These are phyloP conservation scores for Drosophila prolongata DNA, from an alignment of 2,888 invertebrate species.

Conservation along the genomic window DNA sequence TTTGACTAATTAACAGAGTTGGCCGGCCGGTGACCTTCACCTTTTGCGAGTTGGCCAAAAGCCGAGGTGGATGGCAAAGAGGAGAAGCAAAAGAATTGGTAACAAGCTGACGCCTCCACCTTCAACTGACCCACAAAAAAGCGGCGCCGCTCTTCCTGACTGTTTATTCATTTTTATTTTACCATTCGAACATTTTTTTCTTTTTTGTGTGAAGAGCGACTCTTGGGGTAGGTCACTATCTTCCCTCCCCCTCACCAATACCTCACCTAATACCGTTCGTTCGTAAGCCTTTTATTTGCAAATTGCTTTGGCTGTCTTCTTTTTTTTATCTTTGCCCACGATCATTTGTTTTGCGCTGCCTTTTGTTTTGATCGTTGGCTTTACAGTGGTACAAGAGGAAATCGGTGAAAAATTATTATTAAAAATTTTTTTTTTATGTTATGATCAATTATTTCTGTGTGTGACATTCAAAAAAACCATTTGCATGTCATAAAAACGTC, in stretches of 20 bases:
- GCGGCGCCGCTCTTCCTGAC: constrained; percentile 24
- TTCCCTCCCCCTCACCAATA: background rate
- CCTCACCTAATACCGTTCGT: constrained; percentile 27
- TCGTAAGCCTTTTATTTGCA: constrained; percentile 44
- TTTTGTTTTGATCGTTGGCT: constrained; percentile 68
- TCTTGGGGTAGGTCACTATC: constrained; percentile 32
- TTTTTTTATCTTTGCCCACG: constrained; percentile 16
- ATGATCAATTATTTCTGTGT: background rate
- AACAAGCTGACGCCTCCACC: constrained; percentile 46
- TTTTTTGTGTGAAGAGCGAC: background rate
- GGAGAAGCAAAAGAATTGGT: constrained; percentile 51
- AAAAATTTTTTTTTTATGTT: no score
- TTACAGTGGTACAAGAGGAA: constrained; percentile 44
- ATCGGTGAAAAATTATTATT: background rate
- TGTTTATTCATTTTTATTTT: constrained; percentile 2
- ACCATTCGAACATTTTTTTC: background rate
- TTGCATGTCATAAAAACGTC: background rate
- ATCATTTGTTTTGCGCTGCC: constrained; percentile 47
- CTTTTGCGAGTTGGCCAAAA: constrained; percentile 38
- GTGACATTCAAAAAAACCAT: background rate
- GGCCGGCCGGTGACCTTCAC: constrained; percentile 53
- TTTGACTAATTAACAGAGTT: constrained; percentile 41
- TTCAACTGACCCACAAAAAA: constrained; percentile 30
- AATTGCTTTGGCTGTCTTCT: constrained; percentile 34
- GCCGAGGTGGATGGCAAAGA: constrained; percentile 23